phyloP scores from a whole-genome alignment of 2,888 invertebrate species.

The Clistopyga incitator region DNA sequence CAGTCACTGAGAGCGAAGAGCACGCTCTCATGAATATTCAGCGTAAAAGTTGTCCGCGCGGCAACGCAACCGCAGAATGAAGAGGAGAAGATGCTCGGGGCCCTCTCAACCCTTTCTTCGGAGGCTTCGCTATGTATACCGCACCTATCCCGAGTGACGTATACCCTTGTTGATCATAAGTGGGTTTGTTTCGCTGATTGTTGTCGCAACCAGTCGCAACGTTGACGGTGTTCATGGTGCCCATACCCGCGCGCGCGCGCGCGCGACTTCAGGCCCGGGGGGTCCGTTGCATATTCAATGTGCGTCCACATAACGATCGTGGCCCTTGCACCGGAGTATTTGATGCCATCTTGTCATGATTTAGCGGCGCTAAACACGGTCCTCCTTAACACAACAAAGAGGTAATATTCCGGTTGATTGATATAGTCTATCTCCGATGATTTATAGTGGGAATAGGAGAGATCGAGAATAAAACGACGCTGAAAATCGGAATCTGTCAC shows the following conservation, averaged over 20 bases:
- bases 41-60: slow-evolving; percentile 77
- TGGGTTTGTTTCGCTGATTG: slow-evolving; percentile 83
- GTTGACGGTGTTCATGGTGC: slow-evolving; percentile 55
- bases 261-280: slow-evolving; percentile 72
- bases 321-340: slow-evolving; percentile 6
- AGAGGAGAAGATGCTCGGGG: slow-evolving; percentile 53
- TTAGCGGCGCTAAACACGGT: neutral
- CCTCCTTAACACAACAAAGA: neutral
- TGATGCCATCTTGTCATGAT: slow-evolving; percentile 20
- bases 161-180: slow-evolving; percentile 82
- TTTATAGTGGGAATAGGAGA: neutral
- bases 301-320: slow-evolving; percentile 12
- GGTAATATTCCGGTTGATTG: neutral
- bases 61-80: slow-evolving; percentile 38
- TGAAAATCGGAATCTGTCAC: too few relatives aligned
- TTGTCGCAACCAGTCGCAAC: slow-evolving; percentile 79
- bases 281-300: slow-evolving; percentile 80
- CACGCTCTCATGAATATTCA: slow-evolving; percentile 80
- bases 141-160: slow-evolving; percentile 73
- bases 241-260: slow-evolving; percentile 41
- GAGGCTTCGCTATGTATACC: slow-evolving; percentile 29
- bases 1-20: slow-evolving; percentile 10
- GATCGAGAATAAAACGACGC: neutral
- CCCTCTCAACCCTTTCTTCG: slow-evolving; percentile 70
- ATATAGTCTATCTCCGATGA: neutral